Base-by-base conservation (phyloP, 2,113 vertebrate genomes). In the Apteryx owenii region DNA sequence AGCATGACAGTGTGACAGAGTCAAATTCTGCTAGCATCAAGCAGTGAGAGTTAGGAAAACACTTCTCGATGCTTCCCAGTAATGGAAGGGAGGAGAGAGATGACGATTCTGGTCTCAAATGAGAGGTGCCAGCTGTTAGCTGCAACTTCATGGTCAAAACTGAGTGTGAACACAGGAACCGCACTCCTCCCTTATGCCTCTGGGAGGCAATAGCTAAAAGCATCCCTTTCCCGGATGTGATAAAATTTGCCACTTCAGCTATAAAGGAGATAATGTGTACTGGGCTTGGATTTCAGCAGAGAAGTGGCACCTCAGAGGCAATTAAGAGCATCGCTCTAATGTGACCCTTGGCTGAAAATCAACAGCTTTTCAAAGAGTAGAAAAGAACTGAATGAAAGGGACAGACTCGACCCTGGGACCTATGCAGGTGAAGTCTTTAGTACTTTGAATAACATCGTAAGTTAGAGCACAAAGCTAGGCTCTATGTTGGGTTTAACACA, bases 281-380 rank as follows among this genome's bases (percentile, higher is more conserved):
- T 40, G 88, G 89, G 78, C 81, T 95, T 42, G 42, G 62, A 23
- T 80, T 94, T 91, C 71, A 91, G 70, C n/a, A 16, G 61, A 94
- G 61, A 78, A 94, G 66, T 26, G 75, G 70, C 53, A 73, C 75
- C 93, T 91, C 93, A 95, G 81, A 96, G 60, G 93, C 87, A 95
- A 97, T 96, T 95, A 96, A 88, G 60, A 95, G 66, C 53, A 80
- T 61, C 81, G 92, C 81, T 95, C 89, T 85, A 83, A 96, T 5
- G 23, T 95, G 78, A 91, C 93, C 94, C 87, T 40, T 91, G 81
- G 81, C 91, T 85, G 81, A 81, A 80, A 9, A 79, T 93, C 95
- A 69, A 85, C 87, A 94, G 91, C 96, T 96, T 75, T 73, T 96
- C 87, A 61, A 87, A 72, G 75, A 81, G 60, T 44, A 94, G 71